A percentile compares a stretch with the other conserved stretches of the same genome.
Conservation (phyloP, 2,113 vertebrate genomes). For the Empidonax alnorum region DNA sequence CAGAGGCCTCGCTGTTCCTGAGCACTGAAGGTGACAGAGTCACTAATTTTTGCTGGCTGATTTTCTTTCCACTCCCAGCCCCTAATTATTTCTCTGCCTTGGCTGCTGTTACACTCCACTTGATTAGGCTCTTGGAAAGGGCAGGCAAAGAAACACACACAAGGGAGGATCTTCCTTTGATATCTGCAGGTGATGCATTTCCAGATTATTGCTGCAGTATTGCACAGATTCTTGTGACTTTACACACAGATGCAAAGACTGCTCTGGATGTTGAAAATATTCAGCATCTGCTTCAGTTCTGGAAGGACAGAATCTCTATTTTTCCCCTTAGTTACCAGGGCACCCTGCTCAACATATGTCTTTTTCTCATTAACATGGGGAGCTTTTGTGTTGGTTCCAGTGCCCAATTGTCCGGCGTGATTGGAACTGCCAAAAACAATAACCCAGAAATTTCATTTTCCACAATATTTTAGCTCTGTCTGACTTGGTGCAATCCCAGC, state of each 20-base stretch:
- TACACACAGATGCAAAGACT: neutral
- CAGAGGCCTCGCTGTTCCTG: neutral
- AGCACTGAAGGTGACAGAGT: neutral
- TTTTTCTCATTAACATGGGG: constrained; percentile 31
- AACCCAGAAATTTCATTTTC: constrained; percentile 58
- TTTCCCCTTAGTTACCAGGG: neutral
- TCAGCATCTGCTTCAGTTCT: constrained; percentile 10
- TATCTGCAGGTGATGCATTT: neutral
- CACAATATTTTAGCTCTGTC: constrained; percentile 44
- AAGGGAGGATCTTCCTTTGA: neutral
- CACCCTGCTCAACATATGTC: neutral
- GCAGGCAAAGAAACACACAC: neutral
- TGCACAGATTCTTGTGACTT: neutral
- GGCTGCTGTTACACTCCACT: neutral
- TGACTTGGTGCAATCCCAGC: constrained; percentile 49
- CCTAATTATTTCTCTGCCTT: neutral
- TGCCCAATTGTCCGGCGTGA: constrained; percentile 21
- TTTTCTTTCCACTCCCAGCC: neutral
- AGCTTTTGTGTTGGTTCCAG: constrained; percentile 35
- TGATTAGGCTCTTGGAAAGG: neutral
- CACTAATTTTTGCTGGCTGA: neutral
- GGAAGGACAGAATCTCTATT: neutral
- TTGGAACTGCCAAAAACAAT: constrained; percentile 43
- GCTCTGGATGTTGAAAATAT: neutral
- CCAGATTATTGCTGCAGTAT: neutral